Evolutionary conservation across 2,888 invertebrate genomes (phyloP).

Genomic region (Bibio marci): DNA sequence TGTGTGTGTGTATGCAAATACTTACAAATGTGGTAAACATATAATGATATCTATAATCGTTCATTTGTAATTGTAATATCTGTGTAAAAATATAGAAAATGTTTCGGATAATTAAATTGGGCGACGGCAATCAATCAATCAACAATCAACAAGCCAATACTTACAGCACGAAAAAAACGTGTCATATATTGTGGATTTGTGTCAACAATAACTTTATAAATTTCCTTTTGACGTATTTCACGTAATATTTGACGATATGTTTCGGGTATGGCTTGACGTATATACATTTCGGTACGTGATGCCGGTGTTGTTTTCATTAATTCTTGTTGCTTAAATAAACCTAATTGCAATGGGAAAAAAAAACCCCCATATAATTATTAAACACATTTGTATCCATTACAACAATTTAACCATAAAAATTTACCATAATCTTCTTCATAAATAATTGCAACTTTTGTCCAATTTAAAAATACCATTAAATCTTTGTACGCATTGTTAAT

Average conservation of each 20-base stretch:
- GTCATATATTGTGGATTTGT: slow-evolving; percentile 67
- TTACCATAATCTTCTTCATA: slow-evolving; percentile 85
- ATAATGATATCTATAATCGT: slow-evolving; percentile 87
- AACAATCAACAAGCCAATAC: no score
- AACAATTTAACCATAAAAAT: slow-evolving; percentile 14
- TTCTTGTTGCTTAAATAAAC: slow-evolving; percentile 71
- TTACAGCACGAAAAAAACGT: slow-evolving; percentile 73
- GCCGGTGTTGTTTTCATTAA: slow-evolving; percentile 54
- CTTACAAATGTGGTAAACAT: slow-evolving; percentile 90
- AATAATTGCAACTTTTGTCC: slow-evolving; percentile 84
- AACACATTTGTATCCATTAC: no score
- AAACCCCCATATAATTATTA: not conserved
- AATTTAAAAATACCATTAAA: slow-evolving; percentile 72
- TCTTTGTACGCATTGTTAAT: slow-evolving; percentile 74
- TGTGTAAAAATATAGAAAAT: slow-evolving; percentile 31
- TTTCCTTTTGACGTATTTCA: slow-evolving; percentile 63
- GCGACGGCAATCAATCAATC: no score
- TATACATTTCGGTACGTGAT: slow-evolving; percentile 54
- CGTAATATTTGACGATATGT: slow-evolving; percentile 47
- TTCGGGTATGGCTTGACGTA: slow-evolving; percentile 52
- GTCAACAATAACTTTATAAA: slow-evolving; percentile 77
- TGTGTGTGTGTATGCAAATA: slow-evolving; percentile 20
- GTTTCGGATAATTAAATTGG: slow-evolving; percentile 1
- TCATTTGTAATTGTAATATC: slow-evolving; percentile 91
- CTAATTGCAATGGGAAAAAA: slow-evolving; percentile 22